phyloP scores from a whole-genome alignment of 2,888 invertebrate species.

The Parnassius smintheus region DNA sequence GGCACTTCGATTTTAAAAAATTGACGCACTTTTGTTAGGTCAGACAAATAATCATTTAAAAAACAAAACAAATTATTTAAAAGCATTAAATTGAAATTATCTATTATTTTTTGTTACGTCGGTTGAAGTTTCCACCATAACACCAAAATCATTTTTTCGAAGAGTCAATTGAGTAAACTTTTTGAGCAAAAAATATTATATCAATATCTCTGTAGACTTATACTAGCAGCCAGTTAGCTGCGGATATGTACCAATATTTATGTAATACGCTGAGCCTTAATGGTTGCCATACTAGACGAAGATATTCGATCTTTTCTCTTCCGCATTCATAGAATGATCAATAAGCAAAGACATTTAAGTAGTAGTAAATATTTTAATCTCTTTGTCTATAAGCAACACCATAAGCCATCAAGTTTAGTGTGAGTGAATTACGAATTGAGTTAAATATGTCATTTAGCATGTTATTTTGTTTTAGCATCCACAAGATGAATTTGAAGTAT shows the following conservation, averaged over 20 bases:
- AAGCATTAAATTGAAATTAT: no score
- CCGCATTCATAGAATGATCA: slow-evolving; percentile 25
- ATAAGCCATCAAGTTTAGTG: slow-evolving; percentile 26
- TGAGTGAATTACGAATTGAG: slow-evolving; percentile 15
- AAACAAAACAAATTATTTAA: no score
- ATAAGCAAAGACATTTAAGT: background rate
- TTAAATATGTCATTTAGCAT: background rate
- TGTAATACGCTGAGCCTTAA: slow-evolving; percentile 13
- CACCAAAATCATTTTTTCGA: no score
- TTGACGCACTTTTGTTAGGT: no score
- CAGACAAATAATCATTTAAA: no score
- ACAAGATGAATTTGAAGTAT: no score
- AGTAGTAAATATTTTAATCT: background rate
- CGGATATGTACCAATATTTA: slow-evolving; percentile 18
- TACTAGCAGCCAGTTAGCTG: slow-evolving; percentile 6
- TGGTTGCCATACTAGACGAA: slow-evolving; percentile 18
- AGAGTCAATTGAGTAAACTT: background rate
- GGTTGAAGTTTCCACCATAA: background rate
- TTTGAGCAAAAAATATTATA: slow-evolving; percentile 2
- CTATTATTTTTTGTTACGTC: no score
- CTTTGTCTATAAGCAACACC: slow-evolving; percentile 19
- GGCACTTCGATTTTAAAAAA: no score
- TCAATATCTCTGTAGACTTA: no score
- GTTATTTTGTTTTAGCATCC: slow-evolving; percentile 2
- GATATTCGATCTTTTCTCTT: slow-evolving; percentile 28